Evolutionary conservation across 2,797 vertebrate species (phyloP).

Genomic region (Hydrolagus colliei): DNA sequence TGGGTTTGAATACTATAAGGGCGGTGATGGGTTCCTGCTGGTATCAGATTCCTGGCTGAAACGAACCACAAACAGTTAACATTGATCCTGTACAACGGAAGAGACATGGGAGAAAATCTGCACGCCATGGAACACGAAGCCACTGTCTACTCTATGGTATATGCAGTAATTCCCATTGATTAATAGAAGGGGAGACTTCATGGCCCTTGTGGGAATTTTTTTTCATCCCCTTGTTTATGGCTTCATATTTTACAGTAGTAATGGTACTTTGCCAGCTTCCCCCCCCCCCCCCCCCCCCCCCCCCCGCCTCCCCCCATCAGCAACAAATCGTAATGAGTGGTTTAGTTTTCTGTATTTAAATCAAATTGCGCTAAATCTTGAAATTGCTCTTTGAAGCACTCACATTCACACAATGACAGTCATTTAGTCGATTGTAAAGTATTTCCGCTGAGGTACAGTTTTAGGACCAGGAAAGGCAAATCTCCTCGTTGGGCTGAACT

Average conservation of each 20-base stretch:
- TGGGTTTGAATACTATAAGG: too few relatives aligned
- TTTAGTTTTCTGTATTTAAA: conserved; percentile 11
- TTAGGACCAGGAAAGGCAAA: background rate
- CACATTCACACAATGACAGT: background rate
- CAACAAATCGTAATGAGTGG: background rate
- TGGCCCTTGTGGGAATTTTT: too few relatives aligned
- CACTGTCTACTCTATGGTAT: too few relatives aligned
- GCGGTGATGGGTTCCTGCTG: too few relatives aligned
- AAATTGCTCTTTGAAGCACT: background rate
- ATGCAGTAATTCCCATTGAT: too few relatives aligned
- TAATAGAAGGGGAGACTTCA: too few relatives aligned
- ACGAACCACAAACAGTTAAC: too few relatives aligned
- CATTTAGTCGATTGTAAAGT: background rate
- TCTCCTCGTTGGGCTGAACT: background rate
- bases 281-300: background rate
- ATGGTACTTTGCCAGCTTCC: background rate
- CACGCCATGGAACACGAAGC: too few relatives aligned
- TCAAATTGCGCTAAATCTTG: background rate
- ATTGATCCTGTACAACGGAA: too few relatives aligned
- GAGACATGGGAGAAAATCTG: too few relatives aligned
- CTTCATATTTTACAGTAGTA: background rate
- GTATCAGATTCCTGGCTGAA: too few relatives aligned
- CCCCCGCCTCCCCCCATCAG: background rate
- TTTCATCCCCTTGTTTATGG: background rate
- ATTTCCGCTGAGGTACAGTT: background rate